Conservation (phyloP, 2,888 invertebrate genomes). For the Andrena hattorfiana region DNA sequence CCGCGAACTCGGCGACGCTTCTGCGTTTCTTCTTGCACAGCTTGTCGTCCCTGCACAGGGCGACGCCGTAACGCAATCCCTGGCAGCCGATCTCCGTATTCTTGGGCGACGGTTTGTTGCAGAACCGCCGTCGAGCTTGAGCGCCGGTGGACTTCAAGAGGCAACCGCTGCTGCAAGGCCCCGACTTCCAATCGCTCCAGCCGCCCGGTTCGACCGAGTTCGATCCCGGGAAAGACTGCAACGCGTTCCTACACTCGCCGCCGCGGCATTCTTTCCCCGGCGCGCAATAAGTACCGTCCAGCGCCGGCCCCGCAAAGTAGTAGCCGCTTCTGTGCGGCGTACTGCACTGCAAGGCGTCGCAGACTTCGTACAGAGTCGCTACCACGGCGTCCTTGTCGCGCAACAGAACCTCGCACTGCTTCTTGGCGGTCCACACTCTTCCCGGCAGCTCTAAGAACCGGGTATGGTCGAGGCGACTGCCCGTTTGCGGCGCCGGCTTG, state of each 20-base stretch:
- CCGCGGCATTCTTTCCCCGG: conserved; percentile 86
- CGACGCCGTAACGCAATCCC: conserved; percentile 88
- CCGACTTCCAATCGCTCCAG: conserved; percentile 89
- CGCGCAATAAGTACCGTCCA: conserved; percentile 92
- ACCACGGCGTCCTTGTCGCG: conserved; percentile 89
- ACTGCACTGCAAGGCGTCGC: conserved; percentile 90
- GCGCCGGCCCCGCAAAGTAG: conserved; percentile 93
- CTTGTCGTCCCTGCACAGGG: conserved; percentile 89
- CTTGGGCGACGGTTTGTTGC: conserved; percentile 84
- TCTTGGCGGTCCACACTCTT: conserved; percentile 89
- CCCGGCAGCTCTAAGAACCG: conserved; percentile 89
- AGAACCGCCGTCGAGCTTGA: conserved; percentile 87
- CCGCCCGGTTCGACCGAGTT: conserved; percentile 85
- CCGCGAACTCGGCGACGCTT: conserved; percentile 87
- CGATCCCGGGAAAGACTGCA: conserved; percentile 46
- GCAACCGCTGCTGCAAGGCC: conserved; percentile 89
- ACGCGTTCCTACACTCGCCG: conserved; percentile 76
- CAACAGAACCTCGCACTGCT: conserved; percentile 90
- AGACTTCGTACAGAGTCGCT: conserved; percentile 85
- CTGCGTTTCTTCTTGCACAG: conserved; percentile 87
- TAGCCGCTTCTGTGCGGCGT: conserved; percentile 91
- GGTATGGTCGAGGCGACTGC: conserved; percentile 87
- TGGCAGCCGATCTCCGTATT: conserved; percentile 86
- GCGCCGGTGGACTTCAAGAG: conserved; percentile 88
- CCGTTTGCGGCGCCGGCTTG: conserved; percentile 83